phyloP scores from a whole-genome alignment of 2,888 invertebrate genomes.

The Apamea epomidion region DNA sequence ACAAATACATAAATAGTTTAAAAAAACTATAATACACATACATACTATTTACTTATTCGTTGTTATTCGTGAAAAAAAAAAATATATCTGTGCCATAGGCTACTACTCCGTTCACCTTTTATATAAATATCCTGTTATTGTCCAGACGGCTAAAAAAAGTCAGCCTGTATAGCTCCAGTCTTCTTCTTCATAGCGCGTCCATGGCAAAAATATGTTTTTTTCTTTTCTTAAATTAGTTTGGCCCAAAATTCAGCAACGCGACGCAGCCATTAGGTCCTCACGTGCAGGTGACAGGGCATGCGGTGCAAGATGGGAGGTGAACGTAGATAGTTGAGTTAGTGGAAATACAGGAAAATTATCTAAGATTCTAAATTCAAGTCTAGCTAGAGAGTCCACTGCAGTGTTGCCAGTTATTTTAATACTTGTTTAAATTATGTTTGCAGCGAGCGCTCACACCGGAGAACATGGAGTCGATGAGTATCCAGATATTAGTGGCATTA shows the following conservation, averaged over 20 bases:
- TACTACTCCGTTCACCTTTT: neutral
- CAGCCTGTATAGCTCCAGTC: neutral
- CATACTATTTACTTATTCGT: too few species aligned
- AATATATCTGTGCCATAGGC: neutral
- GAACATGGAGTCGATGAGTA: slow-evolving; percentile 98
- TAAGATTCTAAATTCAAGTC: neutral
- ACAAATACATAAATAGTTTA: too few species aligned
- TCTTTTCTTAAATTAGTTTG: too few species aligned
- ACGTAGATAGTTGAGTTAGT: neutral
- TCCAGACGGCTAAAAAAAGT: neutral
- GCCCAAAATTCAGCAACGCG: too few species aligned
- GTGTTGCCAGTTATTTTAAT: slow-evolving; percentile 6
- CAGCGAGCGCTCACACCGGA: slow-evolving; percentile 97
- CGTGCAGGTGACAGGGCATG: too few species aligned
- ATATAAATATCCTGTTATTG: neutral
- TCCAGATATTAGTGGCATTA: slow-evolving; percentile 98
- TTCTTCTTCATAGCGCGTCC: too few species aligned
- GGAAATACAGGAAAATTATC: neutral
- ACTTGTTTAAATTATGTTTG: slow-evolving; percentile 56
- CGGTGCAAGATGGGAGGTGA: too few species aligned
- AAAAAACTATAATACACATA: too few species aligned
- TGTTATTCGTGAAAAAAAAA: too few species aligned
- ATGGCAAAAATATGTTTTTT: too few species aligned
- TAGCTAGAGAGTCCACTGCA: neutral
- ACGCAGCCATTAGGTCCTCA: too few species aligned